Base-by-base conservation (phyloP, 1,140 invertebrate species). In the Nomia melanderi region DNA sequence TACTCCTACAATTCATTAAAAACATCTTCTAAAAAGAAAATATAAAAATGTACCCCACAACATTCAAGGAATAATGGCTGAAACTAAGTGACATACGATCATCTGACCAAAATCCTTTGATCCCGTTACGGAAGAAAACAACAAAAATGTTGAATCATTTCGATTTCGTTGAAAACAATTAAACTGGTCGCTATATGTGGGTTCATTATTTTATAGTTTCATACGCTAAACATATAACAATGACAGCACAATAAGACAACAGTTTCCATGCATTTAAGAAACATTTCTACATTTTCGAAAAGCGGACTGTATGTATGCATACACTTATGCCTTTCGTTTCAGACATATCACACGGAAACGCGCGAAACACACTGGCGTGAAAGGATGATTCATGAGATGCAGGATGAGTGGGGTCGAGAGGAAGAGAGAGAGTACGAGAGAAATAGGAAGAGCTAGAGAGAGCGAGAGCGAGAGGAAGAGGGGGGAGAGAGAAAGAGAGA, bases 361-460 rank as follows among this genome's bases (percentile, higher is more conserved):
- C 75, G 50, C 74, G 62, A 53, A 27, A 66, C 66, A 47, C 62
- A 62, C 66, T 82, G 56, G 53, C 59, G 62, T 56, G 71, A 86
- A 78, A 81, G 78, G 72, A 81, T 74, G 81, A 86, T 83, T 86
- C 81, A 77, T 31, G 67, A 59, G 50, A 67, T 36, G 47, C 33
- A 29, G 20, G 36, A 39, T n/a, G n/a, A n/a, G n/a, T n/a, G n/a
- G n/a, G n/a, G n/a, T n/a, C n/a, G n/a, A n/a, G n/a, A n/a, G n/a
- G n/a, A n/a, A n/a, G n/a, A n/a, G n/a, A n/a, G n/a, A n/a, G n/a
- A n/a, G n/a, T n/a, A 11, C 8, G 36, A 39, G 36, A 7, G 36
- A 39, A 39, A 39, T 7, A 39, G 36, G 11, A 39, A 39, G 36
- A 39, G 36, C 8, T 11, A 39, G 36, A 39, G 2, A 39, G 8